phyloP scores from a whole-genome alignment of 2,113 vertebrate species.

The Lagopus muta region DNA sequence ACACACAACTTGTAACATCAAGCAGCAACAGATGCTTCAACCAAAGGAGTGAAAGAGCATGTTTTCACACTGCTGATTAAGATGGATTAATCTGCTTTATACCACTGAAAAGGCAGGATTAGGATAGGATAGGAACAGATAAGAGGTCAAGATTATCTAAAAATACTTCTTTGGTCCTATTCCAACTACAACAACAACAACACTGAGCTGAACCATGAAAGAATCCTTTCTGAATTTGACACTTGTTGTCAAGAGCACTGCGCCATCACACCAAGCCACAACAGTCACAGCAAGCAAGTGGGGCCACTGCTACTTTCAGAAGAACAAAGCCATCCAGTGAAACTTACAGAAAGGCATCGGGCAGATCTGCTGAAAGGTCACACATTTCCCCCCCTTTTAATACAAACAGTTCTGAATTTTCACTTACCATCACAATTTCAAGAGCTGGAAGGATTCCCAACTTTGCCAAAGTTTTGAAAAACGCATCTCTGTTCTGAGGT shows the following conservation, averaged over 20 bases:
- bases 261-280: fast-evolving
- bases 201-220: neutral
- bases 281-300: fast-evolving
- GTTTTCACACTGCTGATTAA: neutral
- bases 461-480: constrained; percentile 98
- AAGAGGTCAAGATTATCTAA: constrained; percentile 52
- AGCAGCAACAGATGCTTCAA: neutral
- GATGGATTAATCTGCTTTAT: constrained; percentile 8
- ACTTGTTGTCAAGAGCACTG: neutral
- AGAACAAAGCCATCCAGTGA: neutral
- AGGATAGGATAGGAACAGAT: neutral
- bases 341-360: neutral
- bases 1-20: neutral
- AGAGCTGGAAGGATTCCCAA: constrained; percentile 96
- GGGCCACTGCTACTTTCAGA: neutral
- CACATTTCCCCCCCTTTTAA: fast-evolving
- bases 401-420: neutral
- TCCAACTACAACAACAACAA: neutral
- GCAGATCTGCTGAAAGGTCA: neutral
- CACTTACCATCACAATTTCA: constrained; percentile 96
- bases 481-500: constrained; percentile 97
- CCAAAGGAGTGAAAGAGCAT: neutral
- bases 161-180: neutral
- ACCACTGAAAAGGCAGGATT: constrained; percentile 5
- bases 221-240: neutral